These are phyloP conservation scores for Sebastes matsubarae DNA, from an alignment of 2,797 vertebrate genomes.

Conservation along the genomic window DNA sequence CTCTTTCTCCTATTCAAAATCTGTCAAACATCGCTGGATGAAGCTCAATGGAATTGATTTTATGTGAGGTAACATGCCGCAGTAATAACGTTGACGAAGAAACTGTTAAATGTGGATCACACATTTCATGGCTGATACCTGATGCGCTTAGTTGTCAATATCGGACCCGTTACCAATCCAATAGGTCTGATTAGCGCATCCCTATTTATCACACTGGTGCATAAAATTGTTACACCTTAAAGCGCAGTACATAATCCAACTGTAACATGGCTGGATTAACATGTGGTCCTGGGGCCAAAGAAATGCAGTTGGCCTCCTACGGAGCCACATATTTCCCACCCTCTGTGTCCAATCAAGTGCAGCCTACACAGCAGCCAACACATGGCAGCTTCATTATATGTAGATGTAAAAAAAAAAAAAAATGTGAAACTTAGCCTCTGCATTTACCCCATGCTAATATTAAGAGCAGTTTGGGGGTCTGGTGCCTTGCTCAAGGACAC, in stretches of 20 bases:
- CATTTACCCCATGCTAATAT: too few species aligned
- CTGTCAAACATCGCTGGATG: background rate
- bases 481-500: too few species aligned
- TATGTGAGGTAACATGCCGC: background rate
- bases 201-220: background rate
- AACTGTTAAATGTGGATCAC: background rate
- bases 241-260: background rate
- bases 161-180: background rate
- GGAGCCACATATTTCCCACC: too few species aligned
- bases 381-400: too few species aligned
- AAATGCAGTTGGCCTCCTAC: too few species aligned
- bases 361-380: too few species aligned
- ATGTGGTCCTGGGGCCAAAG: too few species aligned
- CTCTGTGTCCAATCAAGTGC: too few species aligned
- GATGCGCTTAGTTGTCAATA: background rate
- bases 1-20: background rate
- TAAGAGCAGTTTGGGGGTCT: too few species aligned
- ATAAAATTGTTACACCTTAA: background rate
- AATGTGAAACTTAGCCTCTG: too few species aligned
- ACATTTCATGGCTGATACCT: background rate
- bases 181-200: background rate
- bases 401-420: too few species aligned
- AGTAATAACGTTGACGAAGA: too few species aligned
- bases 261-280: background rate
- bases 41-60: background rate